Evolutionary conservation across 2,113 vertebrate species (phyloP), one percentile per base, ranked within the genome.

Genomic region (Elachura formosa): DNA sequence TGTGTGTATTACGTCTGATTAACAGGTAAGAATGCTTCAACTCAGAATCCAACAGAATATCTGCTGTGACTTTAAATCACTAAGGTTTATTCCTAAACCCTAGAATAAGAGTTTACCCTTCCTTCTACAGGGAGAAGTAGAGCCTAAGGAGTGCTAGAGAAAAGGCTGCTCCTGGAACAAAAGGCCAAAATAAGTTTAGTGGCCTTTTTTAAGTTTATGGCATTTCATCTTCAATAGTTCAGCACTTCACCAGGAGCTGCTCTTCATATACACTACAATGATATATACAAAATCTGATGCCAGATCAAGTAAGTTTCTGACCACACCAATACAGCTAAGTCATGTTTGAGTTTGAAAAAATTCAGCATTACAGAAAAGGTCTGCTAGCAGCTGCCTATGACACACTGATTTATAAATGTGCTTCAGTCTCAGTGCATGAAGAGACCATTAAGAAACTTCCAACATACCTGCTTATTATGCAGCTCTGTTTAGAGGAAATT

Each of bases 211-310:
- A 58, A 73, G 49, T 17, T 73, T 45, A 7, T 4, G 6, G 16
- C 1, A 1, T 43, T 91, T 62, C 13, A n/a, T 11, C 9, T 84
- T 72, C 40, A 23, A 19, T 20, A 84, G 43, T 29, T 62, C 34
- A 71, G 19, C 26, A 49, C 26, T 73, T 61, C 14, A 66, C 20
- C 22, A 45, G 17, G 14, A 68, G 29, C 33, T 41, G 51, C 18
- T 75, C 52, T 33, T 61, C 33, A 45, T 3, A 24, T 29, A 49
- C 15, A 31, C 10, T 2, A 0, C 9, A 8, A 56, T 9, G 3
- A 15, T 5, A 25, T 3, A 29, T 9, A 12, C 24, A 3, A 0
- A 58, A 62, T 31, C 26, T 31, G 41, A 28, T 52, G 26, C 15
- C 3, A 2, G 18, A 82, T 12, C 45, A 68, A 84, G 34, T 19